phyloP scores from a whole-genome alignment of 2,797 vertebrate species.

The Labroides dimidiatus region DNA sequence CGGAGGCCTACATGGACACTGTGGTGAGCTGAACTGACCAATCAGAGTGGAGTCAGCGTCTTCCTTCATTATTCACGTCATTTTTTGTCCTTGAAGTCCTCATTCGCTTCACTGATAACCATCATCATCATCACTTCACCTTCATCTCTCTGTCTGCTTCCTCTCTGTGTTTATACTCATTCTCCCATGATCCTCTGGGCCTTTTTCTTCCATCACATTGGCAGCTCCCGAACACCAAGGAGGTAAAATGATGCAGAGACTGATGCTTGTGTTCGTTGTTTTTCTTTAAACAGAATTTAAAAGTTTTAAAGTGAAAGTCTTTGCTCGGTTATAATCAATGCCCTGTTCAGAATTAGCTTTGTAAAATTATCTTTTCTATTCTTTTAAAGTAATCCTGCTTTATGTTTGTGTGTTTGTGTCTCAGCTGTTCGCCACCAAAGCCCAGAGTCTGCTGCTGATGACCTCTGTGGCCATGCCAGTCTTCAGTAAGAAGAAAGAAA shows the following conservation, averaged over 20 bases:
- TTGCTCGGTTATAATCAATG: too few relatives aligned
- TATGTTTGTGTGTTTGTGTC: neutral
- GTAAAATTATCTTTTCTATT: too few relatives aligned
- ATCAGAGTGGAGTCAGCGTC: slow-evolving; percentile 14
- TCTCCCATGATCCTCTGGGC: slow-evolving; percentile 62
- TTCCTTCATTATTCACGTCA: neutral
- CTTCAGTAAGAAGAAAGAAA: slow-evolving; percentile 98
- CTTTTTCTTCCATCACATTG: slow-evolving; percentile 53
- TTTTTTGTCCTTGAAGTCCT: slow-evolving; percentile 1
- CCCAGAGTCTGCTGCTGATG: slow-evolving; percentile 92
- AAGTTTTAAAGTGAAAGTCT: too few relatives aligned
- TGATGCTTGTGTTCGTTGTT: too few relatives aligned
- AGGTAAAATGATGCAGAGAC: too few relatives aligned
- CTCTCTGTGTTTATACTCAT: slow-evolving; percentile 37
- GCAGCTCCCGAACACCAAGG: slow-evolving; percentile 89
- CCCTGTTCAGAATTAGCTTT: too few relatives aligned
- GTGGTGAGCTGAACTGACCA: slow-evolving; percentile 83
- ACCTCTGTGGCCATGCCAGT: slow-evolving; percentile 97
- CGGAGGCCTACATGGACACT: slow-evolving; percentile 97
- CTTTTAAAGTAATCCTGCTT: neutral
- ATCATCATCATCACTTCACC: slow-evolving; percentile 34
- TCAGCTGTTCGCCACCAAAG: slow-evolving; percentile 90
- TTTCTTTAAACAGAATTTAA: too few relatives aligned
- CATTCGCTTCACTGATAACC: neutral
- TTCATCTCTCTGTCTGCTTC: slow-evolving; percentile 54